Base-by-base conservation (phyloP, 2,113 vertebrate species). In the Acinonyx jubatus region DNA sequence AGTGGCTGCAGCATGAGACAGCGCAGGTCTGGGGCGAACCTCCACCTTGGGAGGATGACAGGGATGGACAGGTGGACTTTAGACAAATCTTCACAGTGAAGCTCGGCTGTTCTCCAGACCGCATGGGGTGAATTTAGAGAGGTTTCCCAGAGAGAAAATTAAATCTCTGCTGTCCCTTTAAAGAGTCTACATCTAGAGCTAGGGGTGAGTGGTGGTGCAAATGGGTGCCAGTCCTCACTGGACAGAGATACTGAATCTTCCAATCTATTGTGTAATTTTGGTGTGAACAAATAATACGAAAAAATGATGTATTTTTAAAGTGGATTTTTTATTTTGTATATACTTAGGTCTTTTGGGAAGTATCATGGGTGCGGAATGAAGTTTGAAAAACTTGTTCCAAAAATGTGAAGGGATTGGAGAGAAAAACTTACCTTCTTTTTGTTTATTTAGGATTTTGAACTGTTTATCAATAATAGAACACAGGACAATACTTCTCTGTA, bases 391-490 rank as follows among this genome's bases (percentile, higher is more conserved):
- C 27, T 78, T 93, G 45, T 95, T 93, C 23, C n/a, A 71, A 93
- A 92, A 95, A 83, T 66, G 10, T 80, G 38, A 95, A 4, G 7
- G 16, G 19, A 61, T 83, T 89, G 88, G 88, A 96, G 79, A 76
- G 27, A 87, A 91, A 94, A 85, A 81, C 0, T 21, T 55, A 33
- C 2, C 33, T 82, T 96, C 61, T 65, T 91, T 93, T 96, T 68
- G 12, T 87, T 96, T 95, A 79, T 89, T 93, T 89, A 84, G 25
- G 41, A n/a, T 48, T 94, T 83, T 94, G 87, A 95, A 65, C 48
- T 38, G n/a, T 85, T 48, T 21, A 94, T 96, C 55, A 91, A 97
- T 95, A 97, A 97, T 89, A 94, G 84, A 96, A 89, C 82, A 96
- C 12, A 91, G 27, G 36, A 10, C 69, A 73, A 31, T 69, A 69